phyloP scores from a whole-genome alignment of 2,888 invertebrate genomes.

The Xestia c-nigrum region DNA sequence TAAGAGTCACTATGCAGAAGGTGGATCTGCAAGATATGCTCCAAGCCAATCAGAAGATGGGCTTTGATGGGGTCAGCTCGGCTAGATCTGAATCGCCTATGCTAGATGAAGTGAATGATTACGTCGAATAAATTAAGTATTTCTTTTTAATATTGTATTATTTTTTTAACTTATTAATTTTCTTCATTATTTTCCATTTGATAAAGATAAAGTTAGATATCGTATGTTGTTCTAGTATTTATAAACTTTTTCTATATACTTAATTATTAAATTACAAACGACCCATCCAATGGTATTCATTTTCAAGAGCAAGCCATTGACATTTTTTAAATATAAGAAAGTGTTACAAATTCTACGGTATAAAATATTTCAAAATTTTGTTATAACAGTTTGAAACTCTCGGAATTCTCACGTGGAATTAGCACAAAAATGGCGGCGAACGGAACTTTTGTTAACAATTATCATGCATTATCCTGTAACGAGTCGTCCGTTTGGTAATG shows the following conservation, averaged over 20 bases:
- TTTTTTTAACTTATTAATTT: conserved; percentile 1
- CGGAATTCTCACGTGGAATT: conserved; percentile 57
- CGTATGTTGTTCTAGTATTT: neutral
- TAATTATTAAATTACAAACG: neutral
- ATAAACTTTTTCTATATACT: neutral
- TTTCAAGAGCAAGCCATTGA: neutral
- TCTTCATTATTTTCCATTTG: neutral
- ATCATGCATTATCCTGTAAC: conserved; percentile 76
- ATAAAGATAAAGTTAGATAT: neutral
- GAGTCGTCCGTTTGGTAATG: conserved; percentile 61
- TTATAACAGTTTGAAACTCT: conserved; percentile 46
- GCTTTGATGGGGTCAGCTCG: conserved; percentile 5
- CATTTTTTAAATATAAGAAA: neutral
- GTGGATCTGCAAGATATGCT: conserved; percentile 81
- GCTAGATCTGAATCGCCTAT: conserved; percentile 5
- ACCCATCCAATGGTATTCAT: neutral
- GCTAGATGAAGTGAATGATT: conserved; percentile 38
- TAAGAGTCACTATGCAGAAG: conserved; percentile 87
- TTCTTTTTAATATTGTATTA: neutral
- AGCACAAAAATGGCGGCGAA: conserved; percentile 57
- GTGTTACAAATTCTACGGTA: neutral
- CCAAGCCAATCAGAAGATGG: conserved; percentile 61
- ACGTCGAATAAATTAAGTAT: conserved; percentile 42
- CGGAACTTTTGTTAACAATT: conserved; percentile 79
- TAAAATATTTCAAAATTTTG: conserved; percentile 38